A percentile compares a stretch with the other conserved stretches of the same genome.
Evolutionary conservation across 2,888 invertebrate genomes (phyloP).

Genomic region (Cephus runcator): DNA sequence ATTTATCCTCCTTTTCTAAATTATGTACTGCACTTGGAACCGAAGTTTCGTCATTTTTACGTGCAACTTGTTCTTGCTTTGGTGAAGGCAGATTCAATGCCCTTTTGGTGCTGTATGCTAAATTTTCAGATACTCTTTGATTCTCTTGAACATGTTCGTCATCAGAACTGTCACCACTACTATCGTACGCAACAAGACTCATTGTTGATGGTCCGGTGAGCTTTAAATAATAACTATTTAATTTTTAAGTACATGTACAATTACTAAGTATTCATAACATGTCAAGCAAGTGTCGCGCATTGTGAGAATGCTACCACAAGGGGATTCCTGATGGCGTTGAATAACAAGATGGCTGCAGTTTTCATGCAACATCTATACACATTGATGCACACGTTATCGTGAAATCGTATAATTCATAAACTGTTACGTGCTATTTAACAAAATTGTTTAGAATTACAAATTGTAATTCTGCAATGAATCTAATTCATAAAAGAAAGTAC

Average conservation of each 20-base stretch:
- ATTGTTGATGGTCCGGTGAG: conserved; percentile 25
- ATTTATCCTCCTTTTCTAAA: conserved; percentile 12
- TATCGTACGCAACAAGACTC: conserved; percentile 60
- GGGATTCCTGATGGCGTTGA: background rate
- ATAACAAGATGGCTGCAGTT: background rate
- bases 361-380: background rate
- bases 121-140: conserved; percentile 7
- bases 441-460: background rate
- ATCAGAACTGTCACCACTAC: conserved; percentile 57
- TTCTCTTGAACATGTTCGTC: conserved; percentile 40
- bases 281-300: background rate
- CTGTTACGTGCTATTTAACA: background rate
- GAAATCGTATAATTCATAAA: background rate
- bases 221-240: background rate
- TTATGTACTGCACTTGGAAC: background rate
- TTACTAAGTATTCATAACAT: background rate
- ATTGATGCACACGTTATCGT: background rate
- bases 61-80: conserved; percentile 52
- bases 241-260: background rate
- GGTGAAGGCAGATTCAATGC: conserved; percentile 9
- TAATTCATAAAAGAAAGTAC: background rate
- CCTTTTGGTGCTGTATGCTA: conserved; percentile 8
- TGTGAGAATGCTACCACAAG: background rate
- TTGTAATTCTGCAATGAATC: background rate
- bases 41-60: conserved; percentile 21